Base-by-base conservation (phyloP, 2,113 vertebrate genomes). In the Grammomys dolichurus region DNA sequence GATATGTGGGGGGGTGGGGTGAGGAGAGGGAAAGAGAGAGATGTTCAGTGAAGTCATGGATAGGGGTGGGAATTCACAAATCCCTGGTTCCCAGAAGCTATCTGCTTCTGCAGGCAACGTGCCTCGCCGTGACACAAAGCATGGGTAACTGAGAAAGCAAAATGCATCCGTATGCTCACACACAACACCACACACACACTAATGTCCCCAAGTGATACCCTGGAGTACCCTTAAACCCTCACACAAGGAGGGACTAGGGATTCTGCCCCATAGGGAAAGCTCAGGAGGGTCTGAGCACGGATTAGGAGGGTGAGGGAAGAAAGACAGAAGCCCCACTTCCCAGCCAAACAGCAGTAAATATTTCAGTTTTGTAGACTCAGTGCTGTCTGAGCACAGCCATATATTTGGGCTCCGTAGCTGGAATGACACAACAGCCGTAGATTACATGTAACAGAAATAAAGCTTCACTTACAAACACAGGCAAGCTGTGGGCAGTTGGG, bases 221-320 rank as follows among this genome's bases (percentile, higher is more conserved):
- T 40, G 3, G 17, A 86, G 40, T 54, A 19, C 31, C 33, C 40
- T 73, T 36, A 6, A 43, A 3, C 73, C 48, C 54, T 43, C 40
- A 43, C 33, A 31, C 46, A 9, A 5, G 63, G 46, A 65, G 36
- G 26, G 81, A 43, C n/a, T 46, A 1, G 31, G 3, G 3, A 13
- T 0, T 1, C 33, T 5, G 7, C 22, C 28, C 51, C 0, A 3
- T 0, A 4, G n/a, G 28, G 28, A 28, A 1, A 13, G 36, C 2
- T 82, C 69, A 31, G 58, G 70, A 72, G 54, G 43, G 3, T 36
- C 33, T 17, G 17, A 16, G 24, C 28, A 9, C 24, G 5, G 91
- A 82, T 67, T 48, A 51, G 81, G 70, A 93, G 16, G 4, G 13
- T 63, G 4, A 51, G 51, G 10, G 51, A 22, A 56, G 24, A 13